These are phyloP conservation scores for Drosophila willistoni DNA, from an alignment of 1,140 invertebrate genomes.

Conservation along the genomic window DNA sequence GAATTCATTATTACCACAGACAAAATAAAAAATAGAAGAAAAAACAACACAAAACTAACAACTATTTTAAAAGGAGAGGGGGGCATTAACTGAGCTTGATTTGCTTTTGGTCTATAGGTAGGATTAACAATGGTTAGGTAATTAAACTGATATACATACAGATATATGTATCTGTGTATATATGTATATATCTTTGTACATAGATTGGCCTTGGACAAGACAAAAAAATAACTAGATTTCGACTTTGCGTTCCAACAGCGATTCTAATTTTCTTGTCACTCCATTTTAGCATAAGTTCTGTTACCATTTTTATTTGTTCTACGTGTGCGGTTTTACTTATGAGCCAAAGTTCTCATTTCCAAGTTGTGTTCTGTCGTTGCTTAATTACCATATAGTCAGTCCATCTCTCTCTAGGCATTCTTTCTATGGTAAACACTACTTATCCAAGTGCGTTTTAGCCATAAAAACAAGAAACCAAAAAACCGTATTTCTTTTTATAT, in stretches of 20 bases:
- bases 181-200: not conserved
- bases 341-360: conserved; percentile 38
- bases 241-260: not conserved
- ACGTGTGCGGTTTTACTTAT: conserved; percentile 76
- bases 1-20: conserved; percentile 72
- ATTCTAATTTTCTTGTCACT: conserved; percentile 25
- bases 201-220: conserved; percentile 61
- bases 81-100: conserved; percentile 51
- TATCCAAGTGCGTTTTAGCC: not conserved
- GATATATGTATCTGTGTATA: not conserved
- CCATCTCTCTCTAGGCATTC: conserved; percentile 38
- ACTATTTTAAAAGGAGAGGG: conserved; percentile 23
- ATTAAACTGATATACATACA: conserved; percentile 65
- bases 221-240: conserved; percentile 20
- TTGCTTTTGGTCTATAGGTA: conserved; percentile 43
- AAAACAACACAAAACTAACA: conserved; percentile 13
- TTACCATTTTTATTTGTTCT: conserved; percentile 77
- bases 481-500: conserved; percentile 50
- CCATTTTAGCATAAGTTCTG: conserved; percentile 53
- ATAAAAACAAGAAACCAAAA: conserved; percentile 9
- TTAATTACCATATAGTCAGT: conserved; percentile 47
- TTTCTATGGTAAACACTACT: not conserved
- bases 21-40: conserved; percentile 44
- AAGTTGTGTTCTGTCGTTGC: not conserved
- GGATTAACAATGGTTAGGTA: conserved; percentile 78